Base-by-base conservation (phyloP, 2,797 vertebrate genomes). In the Steatocranus sp. region DNA sequence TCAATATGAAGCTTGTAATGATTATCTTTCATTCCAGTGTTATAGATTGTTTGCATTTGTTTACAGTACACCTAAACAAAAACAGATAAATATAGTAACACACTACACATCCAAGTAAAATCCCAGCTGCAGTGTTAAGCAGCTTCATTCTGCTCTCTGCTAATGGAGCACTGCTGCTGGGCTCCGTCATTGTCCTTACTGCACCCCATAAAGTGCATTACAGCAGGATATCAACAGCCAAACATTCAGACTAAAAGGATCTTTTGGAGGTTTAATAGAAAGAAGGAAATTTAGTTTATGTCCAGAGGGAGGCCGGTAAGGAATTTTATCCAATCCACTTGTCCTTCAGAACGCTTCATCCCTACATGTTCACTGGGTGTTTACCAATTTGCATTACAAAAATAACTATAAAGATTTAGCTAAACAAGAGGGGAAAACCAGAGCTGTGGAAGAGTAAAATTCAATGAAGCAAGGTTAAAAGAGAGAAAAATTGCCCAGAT, bases 191-290 rank as follows among this genome's bases (percentile, higher is more conserved):
- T 74, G 61, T 85, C 80, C 58, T 80, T 70, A 38, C 85, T 76
- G 83, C 80, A 70, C 3, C 82, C 58, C 75, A 80, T 88, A 79
- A 93, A 88, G 84, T 68, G 82, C 78, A 79, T 89, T 86, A 75
- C 84, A 88, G 89, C 86, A 86, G 86, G 58, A 87, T 4, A 76
- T 61, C 68, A 81, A 78, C 79, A 86, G 81, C 61, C 79, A 84
- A 89, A 86, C 76, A 34, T 79, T 77, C 76, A 80, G 83, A 15
- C 81, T 89, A 53, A 88, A 86, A 83, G 51, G 46, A 3, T 48
- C 76, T 70, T 70, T 86, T 53, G 34, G 80, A 87, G 34, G 58
- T 75, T 76, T 87, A 82, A 90, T 83, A 86, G 78, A 84, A 87
- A 81, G 75, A 87, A 51, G 80, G 46, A 76, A 61, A 88, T 86